Percentiles rank a stretch among this genome's conserved stretches.
Evolutionary conservation across 2,797 vertebrate genomes (phyloP).

Genomic region (Platyrinchus mystaceus): DNA sequence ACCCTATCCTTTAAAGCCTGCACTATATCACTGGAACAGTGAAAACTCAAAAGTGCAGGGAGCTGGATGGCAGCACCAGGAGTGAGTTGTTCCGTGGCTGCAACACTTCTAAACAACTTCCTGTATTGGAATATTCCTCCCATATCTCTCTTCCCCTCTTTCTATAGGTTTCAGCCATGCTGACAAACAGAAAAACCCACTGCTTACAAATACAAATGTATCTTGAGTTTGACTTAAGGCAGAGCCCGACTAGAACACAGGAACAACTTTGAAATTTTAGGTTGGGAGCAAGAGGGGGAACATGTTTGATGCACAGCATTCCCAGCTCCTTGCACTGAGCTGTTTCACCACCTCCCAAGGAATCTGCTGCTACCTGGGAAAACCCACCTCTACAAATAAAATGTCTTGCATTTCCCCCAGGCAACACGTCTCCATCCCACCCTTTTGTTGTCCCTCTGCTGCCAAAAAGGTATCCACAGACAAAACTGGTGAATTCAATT

Average conservation of each 20-base stretch:
- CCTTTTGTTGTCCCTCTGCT: background rate
- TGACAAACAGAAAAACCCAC: background rate
- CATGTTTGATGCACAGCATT: background rate
- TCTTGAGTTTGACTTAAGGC: too few relatives aligned
- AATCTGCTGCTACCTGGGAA: background rate
- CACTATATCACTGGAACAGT: background rate
- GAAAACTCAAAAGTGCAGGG: background rate
- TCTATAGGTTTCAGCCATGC: background rate
- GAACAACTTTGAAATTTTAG: background rate
- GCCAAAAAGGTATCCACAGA: background rate
- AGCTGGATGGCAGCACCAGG: background rate
- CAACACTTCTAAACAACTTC: background rate
- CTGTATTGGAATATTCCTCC: background rate
- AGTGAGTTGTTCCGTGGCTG: fast-evolving
- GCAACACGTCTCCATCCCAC: background rate
- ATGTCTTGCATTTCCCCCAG: background rate
- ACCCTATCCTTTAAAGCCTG: background rate
- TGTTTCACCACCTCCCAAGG: background rate
- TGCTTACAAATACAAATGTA: background rate
- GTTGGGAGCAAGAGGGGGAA: background rate
- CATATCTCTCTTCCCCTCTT: background rate
- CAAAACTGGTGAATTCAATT: background rate
- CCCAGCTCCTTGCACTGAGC: background rate
- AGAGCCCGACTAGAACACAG: background rate
- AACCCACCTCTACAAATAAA: background rate